Percentiles rank a stretch among this genome's conserved stretches.
phyloP scores from a whole-genome alignment of 2,888 invertebrate species.

The Agelastica alni region DNA sequence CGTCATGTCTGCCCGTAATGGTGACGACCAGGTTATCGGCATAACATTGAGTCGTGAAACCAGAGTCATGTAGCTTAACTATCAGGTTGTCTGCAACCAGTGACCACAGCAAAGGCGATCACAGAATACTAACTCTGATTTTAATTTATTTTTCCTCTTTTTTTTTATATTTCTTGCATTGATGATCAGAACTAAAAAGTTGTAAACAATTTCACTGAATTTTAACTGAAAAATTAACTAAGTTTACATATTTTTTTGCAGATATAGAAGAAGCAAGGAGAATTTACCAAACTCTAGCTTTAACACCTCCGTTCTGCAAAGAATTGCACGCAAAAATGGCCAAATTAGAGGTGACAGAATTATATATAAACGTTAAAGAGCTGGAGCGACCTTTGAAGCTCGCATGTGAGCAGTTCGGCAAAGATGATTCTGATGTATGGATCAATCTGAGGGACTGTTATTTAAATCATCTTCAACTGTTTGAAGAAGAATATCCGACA shows the following conservation, averaged over 20 bases:
- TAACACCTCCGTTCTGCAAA: conserved; percentile 45
- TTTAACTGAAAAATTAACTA: no score
- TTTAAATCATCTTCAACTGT: conserved; percentile 60
- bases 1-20: no score
- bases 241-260: background rate
- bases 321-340: conserved; percentile 54
- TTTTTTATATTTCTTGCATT: no score
- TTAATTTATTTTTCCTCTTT: background rate
- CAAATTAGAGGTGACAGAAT: conserved; percentile 59
- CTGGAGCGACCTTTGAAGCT: conserved; percentile 67
- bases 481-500: conserved; percentile 62
- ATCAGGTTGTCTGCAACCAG: no score
- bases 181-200: no score
- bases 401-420: conserved; percentile 69
- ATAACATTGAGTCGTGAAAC: no score
- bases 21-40: no score
- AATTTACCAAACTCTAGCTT: conserved; percentile 63
- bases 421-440: conserved; percentile 70
- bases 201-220: no score
- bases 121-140: background rate
- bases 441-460: conserved; percentile 65
- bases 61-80: no score
- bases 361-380: conserved; percentile 58
- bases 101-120: no score
- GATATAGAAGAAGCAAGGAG: conserved; percentile 61